Conservation (phyloP, 2,888 invertebrate species). For the Ophion obscuratus region DNA sequence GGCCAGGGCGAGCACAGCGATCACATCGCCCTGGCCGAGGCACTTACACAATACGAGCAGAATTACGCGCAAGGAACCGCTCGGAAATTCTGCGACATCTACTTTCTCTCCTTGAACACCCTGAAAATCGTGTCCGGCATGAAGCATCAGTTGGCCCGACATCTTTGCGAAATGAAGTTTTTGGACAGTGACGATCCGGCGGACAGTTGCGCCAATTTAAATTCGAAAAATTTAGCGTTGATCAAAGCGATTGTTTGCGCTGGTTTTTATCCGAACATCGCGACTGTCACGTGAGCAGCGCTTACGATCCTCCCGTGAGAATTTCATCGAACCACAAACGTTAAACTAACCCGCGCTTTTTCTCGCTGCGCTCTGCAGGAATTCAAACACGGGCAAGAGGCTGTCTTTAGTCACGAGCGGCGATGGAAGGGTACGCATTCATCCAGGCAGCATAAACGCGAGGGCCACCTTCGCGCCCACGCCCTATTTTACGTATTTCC, state of each 20-base stretch:
- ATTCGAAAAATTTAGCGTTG: slow-evolving; percentile 90
- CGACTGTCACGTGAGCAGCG: slow-evolving; percentile 86
- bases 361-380: background rate
- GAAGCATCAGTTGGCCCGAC: slow-evolving; percentile 92
- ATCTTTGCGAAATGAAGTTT: slow-evolving; percentile 91
- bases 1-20: slow-evolving; percentile 90
- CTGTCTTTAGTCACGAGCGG: slow-evolving; percentile 85
- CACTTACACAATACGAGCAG: slow-evolving; percentile 87
- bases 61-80: slow-evolving; percentile 78
- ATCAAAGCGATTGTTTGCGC: slow-evolving; percentile 94
- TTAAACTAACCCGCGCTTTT: background rate
- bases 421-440: slow-evolving; percentile 88
- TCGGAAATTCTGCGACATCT: slow-evolving; percentile 88
- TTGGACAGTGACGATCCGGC: slow-evolving; percentile 86
- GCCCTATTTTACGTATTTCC: slow-evolving; percentile 91
- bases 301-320: too few species aligned
- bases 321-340: background rate
- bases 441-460: slow-evolving; percentile 92
- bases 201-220: slow-evolving; percentile 88
- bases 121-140: slow-evolving; percentile 90
- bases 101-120: slow-evolving; percentile 89
- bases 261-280: slow-evolving; percentile 95
- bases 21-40: slow-evolving; percentile 91
- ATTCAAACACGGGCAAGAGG: slow-evolving; percentile 51
- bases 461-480: slow-evolving; percentile 85